These are phyloP conservation scores for Podarcis cretensis DNA, from an alignment of 2,113 vertebrate genomes.

Conservation along the genomic window DNA sequence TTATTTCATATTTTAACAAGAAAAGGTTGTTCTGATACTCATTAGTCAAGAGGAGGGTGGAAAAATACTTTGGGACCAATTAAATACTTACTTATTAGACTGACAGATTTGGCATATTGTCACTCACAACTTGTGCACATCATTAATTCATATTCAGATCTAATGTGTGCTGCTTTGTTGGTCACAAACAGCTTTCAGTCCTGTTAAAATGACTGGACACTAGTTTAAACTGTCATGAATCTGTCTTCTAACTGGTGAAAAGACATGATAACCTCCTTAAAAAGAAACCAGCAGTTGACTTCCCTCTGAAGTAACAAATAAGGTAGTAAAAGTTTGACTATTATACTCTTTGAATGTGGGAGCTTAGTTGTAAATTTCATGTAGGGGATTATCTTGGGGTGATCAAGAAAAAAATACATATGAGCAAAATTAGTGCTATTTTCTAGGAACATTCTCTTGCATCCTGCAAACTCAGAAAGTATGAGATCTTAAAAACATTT, in stretches of 20 bases:
- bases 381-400: not conserved
- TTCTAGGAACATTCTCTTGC: not conserved
- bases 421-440: not conserved
- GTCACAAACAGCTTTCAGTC: conserved; percentile 13
- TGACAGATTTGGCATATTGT: conserved; percentile 31
- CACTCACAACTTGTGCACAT: not conserved
- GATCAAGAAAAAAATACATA: not conserved
- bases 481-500: not conserved
- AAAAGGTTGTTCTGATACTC: not conserved
- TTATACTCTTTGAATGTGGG: not conserved
- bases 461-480: not conserved
- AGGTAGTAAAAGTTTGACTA: not conserved
- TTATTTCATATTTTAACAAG: not conserved
- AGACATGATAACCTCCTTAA: not conserved
- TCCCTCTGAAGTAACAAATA: not conserved
- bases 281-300: conserved; percentile 13
- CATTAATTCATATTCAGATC: conserved; percentile 18
- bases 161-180: not conserved
- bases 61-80: not conserved
- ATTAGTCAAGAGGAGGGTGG: not conserved
- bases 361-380: not conserved
- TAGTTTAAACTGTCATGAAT: not conserved
- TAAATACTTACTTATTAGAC: conserved; percentile 6
- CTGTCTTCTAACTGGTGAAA: conserved; percentile 23
- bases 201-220: conserved; percentile 28